Conservation (phyloP, 1,140 invertebrate genomes). For the Calycopis cecrops region DNA sequence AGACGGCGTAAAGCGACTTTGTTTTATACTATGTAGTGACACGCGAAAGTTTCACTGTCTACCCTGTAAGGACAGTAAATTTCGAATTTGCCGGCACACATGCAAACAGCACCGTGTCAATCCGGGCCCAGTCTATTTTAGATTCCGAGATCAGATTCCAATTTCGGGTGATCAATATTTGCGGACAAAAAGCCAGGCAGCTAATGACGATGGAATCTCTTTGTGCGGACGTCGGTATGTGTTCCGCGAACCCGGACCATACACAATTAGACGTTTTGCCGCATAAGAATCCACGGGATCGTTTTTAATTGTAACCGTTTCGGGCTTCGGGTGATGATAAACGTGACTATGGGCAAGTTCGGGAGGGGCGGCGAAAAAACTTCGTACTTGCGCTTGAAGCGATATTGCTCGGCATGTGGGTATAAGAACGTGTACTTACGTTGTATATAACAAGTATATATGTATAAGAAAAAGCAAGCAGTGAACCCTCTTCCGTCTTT, state of each 20-base stretch:
- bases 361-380: no score
- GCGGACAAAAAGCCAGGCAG: not conserved
- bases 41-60: no score
- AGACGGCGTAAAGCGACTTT: no score
- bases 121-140: slow-evolving; percentile 15
- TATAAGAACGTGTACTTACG: no score
- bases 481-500: no score
- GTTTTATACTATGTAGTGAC: no score
- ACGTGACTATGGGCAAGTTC: not conserved
- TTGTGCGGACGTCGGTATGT: slow-evolving; percentile 17
- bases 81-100: no score
- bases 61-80: no score
- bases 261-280: slow-evolving; percentile 29
- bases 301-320: slow-evolving; percentile 24
- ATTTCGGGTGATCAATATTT: slow-evolving; percentile 11
- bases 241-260: slow-evolving; percentile 24
- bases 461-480: no score
- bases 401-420: no score
- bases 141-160: slow-evolving; percentile 21
- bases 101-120: slow-evolving; percentile 10
- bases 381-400: no score
- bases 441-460: no score
- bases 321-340: not conserved
- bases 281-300: slow-evolving; percentile 15
- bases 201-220: slow-evolving; percentile 30